Percentiles rank a stretch among this genome's conserved stretches.
Conservation (phyloP, 2,113 vertebrate genomes). For the Neogale vison region DNA sequence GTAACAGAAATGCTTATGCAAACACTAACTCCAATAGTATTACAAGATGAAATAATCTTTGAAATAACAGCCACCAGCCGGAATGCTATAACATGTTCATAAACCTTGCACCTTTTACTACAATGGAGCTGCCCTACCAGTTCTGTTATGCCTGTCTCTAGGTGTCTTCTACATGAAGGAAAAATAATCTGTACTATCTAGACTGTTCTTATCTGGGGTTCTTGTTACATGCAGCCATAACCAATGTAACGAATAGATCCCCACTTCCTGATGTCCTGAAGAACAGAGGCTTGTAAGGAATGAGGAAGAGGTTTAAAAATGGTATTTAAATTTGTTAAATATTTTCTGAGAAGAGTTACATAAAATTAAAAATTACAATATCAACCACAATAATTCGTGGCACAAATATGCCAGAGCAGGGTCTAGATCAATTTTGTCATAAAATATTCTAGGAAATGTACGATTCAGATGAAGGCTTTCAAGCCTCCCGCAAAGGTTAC, state of each 20-base stretch:
- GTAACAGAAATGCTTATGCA: background rate
- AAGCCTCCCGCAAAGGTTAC: background rate
- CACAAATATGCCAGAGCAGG: background rate
- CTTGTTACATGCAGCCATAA: background rate
- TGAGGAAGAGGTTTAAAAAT: background rate
- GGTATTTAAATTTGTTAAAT: background rate
- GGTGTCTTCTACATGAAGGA: background rate
- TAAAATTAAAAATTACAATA: background rate
- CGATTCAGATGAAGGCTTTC: background rate
- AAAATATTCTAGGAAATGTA: background rate
- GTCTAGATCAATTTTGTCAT: background rate
- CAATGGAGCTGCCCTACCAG: background rate
- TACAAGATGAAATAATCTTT: background rate
- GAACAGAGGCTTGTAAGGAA: background rate
- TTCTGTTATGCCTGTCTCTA: background rate
- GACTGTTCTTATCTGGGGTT: background rate
- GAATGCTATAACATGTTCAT: background rate
- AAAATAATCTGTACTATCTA: background rate
- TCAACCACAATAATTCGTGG: background rate
- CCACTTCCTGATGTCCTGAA: background rate
- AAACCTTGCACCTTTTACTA: background rate
- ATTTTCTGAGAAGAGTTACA: background rate
- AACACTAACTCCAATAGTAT: background rate
- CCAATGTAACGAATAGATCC: background rate
- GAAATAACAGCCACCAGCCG: background rate